These are phyloP conservation scores for Athalia circularis DNA, from an alignment of 2,888 invertebrate species.

Conservation along the genomic window DNA sequence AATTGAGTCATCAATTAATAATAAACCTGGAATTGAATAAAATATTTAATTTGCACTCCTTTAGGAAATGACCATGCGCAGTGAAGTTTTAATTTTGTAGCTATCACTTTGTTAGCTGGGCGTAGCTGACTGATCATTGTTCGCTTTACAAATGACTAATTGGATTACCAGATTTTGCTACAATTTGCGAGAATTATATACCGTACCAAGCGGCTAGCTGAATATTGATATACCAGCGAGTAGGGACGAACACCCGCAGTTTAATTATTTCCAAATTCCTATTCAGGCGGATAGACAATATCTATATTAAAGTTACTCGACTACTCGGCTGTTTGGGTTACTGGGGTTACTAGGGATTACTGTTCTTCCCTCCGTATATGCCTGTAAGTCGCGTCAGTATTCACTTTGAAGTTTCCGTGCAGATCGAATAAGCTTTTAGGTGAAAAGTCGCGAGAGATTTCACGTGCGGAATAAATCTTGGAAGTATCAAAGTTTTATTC, in stretches of 20 bases:
- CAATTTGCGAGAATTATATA: not conserved
- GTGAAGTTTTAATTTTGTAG: not conserved
- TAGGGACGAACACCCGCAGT: not conserved
- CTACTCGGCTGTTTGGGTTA: too few species aligned
- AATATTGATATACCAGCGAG: not conserved
- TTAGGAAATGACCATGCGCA: not conserved
- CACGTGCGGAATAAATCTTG: too few species aligned
- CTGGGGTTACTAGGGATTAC: too few species aligned
- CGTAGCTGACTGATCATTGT: not conserved
- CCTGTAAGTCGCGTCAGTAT: too few species aligned
- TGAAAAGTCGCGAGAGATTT: too few species aligned
- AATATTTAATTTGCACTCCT: too few species aligned
- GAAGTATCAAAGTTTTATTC: too few species aligned
- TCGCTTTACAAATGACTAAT: constrained; percentile 9
- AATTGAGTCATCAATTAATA: too few species aligned
- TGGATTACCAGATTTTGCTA: not conserved
- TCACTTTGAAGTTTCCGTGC: too few species aligned
- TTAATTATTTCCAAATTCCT: not conserved
- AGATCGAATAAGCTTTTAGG: too few species aligned
- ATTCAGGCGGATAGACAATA: not conserved
- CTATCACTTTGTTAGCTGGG: not conserved
- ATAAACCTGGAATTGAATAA: too few species aligned
- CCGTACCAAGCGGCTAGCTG: not conserved
- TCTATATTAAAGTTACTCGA: not conserved
- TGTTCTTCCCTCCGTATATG: too few species aligned